A percentile compares a stretch with the other conserved stretches of the same genome.
These are phyloP conservation scores for Philereme vetulata DNA, from an alignment of 2,888 invertebrate genomes.

Conservation along the genomic window DNA sequence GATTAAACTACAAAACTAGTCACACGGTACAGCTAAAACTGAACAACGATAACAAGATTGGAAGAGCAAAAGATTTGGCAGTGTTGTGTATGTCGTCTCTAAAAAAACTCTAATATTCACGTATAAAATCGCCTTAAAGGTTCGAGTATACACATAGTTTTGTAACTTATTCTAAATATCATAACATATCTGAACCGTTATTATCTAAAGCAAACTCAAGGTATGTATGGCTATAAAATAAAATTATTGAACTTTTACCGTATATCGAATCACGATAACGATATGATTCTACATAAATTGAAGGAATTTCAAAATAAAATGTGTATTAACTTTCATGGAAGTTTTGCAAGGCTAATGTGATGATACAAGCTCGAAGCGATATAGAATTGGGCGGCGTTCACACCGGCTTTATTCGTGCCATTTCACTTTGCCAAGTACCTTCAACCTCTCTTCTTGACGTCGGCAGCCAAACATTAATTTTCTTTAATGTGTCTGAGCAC, in stretches of 20 bases:
- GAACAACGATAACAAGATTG: slow-evolving; percentile 5
- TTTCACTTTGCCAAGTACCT: slow-evolving; percentile 80
- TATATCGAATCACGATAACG: slow-evolving; percentile 41
- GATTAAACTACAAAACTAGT: slow-evolving; percentile 12
- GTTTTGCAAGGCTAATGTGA: slow-evolving; percentile 64
- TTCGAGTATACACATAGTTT: too few species aligned
- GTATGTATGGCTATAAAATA: slow-evolving; percentile 44
- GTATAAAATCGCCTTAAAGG: too few species aligned
- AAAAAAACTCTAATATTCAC: too few species aligned
- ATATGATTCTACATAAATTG: slow-evolving; percentile 44
- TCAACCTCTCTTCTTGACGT: slow-evolving; percentile 75
- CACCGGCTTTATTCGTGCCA: slow-evolving; percentile 71
- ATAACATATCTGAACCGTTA: too few species aligned
- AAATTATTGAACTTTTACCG: slow-evolving; percentile 52
- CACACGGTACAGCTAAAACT: slow-evolving; percentile 4
- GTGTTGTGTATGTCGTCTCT: not conserved
- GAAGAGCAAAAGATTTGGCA: slow-evolving; percentile 8
- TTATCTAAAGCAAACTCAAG: too few species aligned
- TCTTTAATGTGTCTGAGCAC: slow-evolving; percentile 83
- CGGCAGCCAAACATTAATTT: slow-evolving; percentile 82
- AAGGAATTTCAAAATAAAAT: slow-evolving; percentile 55
- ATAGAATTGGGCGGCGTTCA: slow-evolving; percentile 71
- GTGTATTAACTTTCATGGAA: slow-evolving; percentile 60
- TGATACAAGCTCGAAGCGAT: slow-evolving; percentile 63
- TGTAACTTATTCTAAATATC: too few species aligned